phyloP scores from a whole-genome alignment of 2,888 invertebrate genomes.

The Sabellastarte sp. region DNA sequence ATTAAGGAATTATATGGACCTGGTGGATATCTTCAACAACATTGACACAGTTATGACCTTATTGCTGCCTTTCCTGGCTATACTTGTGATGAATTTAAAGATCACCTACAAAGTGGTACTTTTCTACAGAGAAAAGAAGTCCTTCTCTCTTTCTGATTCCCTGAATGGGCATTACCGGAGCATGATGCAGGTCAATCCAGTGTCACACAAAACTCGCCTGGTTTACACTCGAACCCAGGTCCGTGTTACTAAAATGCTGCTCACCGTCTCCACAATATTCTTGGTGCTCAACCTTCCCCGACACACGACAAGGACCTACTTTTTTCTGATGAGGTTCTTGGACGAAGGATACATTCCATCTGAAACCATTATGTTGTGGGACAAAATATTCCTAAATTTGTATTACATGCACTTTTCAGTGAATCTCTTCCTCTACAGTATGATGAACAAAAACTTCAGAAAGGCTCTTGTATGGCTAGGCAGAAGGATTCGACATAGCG shows the following conservation, averaged over 20 bases:
- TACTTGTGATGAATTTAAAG: slow-evolving; percentile 20
- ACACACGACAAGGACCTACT: slow-evolving; percentile 15
- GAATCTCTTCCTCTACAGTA: slow-evolving; percentile 22
- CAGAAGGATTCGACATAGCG: not conserved
- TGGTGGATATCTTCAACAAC: slow-evolving; percentile 16
- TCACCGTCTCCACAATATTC: slow-evolving; percentile 22
- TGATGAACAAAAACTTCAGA: slow-evolving; percentile 20
- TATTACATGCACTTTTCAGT: slow-evolving; percentile 22
- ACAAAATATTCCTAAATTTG: slow-evolving; percentile 13
- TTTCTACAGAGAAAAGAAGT: slow-evolving; percentile 10
- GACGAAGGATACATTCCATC: slow-evolving; percentile 11
- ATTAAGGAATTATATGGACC: slow-evolving; percentile 9
- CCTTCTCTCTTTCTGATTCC: not conserved
- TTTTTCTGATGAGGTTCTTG: slow-evolving; percentile 12
- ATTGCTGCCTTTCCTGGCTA: slow-evolving; percentile 20
- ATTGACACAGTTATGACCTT: slow-evolving; percentile 23
- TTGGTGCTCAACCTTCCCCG: slow-evolving; percentile 20
- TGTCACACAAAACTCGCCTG: not conserved
- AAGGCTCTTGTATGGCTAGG: slow-evolving; percentile 10
- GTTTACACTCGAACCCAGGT: slow-evolving; percentile 14
- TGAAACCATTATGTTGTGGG: slow-evolving; percentile 8
- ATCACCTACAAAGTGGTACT: slow-evolving; percentile 18
- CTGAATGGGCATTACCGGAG: not conserved
- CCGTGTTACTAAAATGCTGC: slow-evolving; percentile 22
- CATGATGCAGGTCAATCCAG: not conserved